Evolutionary conservation across 2,888 invertebrate genomes (phyloP), one percentile per base, ranked within the genome.

Genomic region (Rhagophthalmus giganteus): DNA sequence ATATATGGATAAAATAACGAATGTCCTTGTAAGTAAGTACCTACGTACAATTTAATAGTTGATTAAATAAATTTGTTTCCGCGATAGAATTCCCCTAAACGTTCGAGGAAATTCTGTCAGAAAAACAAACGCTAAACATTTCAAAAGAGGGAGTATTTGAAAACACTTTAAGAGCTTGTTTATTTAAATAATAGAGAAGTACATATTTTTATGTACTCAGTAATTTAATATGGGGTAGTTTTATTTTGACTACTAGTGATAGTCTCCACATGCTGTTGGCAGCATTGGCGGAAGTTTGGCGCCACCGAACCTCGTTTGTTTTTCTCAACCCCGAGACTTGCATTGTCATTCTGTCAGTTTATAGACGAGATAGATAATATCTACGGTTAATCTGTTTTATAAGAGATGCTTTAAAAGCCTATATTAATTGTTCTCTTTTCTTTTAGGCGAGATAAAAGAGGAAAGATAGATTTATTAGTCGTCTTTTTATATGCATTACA

Each of bases 141-240:
- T 55, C 25, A 40, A 44, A 46, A 26, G 47, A 12, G n/a, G n/a
- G 40, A 54, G 48, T 54, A 57, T 73, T 73, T 70, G 71, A 71
- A 71, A 71, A 71, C 73, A 71, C 70, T 73, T 70, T 66, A 70
- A 71, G 67, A 71, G 71, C 68, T 69, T 73, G 72, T 73, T 73
- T 72, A 70, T 72, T 72, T 72, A 73, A 73, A 72, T 72, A 72
- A 73, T 71, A 71, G 71, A 67, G 64, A 68, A 69, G 71, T 69
- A 69, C 71, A 69, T 67, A 67, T 65, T 69, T 66, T 68, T 71
- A 59, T 73, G 71, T 72, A 63, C 59, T 60, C 57, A 65, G 73
- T 71, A 73, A 73, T 66, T 68, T 58, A 67, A 73, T 71, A 61
- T 57, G 64, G 67, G 70, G 64, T 62, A 57, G 66, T 56, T 60